Base-by-base conservation (phyloP, 2,888 invertebrate genomes). In the Hemithea aestivaria region DNA sequence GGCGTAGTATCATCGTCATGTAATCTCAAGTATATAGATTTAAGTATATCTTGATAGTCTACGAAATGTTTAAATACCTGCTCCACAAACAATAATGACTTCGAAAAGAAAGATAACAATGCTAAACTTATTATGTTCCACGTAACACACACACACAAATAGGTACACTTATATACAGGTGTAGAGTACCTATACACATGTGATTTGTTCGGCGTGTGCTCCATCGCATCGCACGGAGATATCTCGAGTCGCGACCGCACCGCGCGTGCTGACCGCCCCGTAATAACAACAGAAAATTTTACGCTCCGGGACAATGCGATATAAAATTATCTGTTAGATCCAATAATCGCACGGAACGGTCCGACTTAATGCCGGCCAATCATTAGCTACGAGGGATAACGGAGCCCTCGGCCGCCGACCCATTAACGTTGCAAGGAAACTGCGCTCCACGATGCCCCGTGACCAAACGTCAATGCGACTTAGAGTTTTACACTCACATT, bases 241-340 rank as follows among this genome's bases (percentile, higher is more conserved):
- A 72, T 56, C 58, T 8, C 26, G 32, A 58, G 58, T 60, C 65
- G 61, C 55, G 59, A 56, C 59, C 58, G 47, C 16, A 16, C 54
- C 62, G 63, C 68, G 68, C 71, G 72, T 74, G 72, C 71, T 62
- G 58, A 44, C 57, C 58, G 57, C 58, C 57, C 75, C 70, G 77
- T 78, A 81, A 81, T 85, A 83, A 83, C 84, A 81, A 83, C 84
- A 78, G 84, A 76, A 77, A 81, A 83, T 83, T 80, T 85, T 84
- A 82, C 85, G 85, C 87, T 87, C 81, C 83, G 65, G 87, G 87
- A 87, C 87, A 87, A 85, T 87, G 77, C 84, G 77, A 84, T 83
- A 82, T 85, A 83, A 85, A 87, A 87, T 87, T 85, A 87, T 85
- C 87, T 83, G 85, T 83, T 85, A 84, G 87, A 85, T 83, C 87